Conservation (phyloP, 2,797 vertebrate species). For the Crenichthys baileyi region DNA sequence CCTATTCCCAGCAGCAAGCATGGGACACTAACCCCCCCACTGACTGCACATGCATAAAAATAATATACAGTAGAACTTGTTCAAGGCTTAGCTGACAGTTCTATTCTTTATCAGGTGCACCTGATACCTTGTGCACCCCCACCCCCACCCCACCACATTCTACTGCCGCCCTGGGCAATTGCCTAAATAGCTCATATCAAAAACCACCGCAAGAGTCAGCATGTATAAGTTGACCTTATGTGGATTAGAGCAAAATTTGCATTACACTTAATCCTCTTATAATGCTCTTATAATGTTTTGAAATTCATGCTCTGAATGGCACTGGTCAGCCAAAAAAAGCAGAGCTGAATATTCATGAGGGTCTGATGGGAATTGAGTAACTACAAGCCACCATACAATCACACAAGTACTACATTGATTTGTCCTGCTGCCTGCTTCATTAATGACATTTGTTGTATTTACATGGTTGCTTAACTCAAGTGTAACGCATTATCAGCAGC, state of each 20-base stretch:
- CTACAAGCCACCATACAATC: constrained; percentile 19
- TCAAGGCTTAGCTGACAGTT: neutral
- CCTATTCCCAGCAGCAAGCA: no score
- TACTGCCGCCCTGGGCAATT: neutral
- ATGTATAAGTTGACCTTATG: neutral
- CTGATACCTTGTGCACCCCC: neutral
- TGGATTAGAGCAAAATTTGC: no score
- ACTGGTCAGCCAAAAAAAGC: neutral
- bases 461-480: constrained; percentile 58
- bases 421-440: constrained; percentile 44
- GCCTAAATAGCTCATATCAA: neutral
- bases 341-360: neutral
- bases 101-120: neutral
- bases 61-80: neutral
- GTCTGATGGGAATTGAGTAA: constrained; percentile 12
- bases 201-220: neutral
- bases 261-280: no score
- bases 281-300: neutral
- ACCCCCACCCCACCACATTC: neutral
- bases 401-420: constrained; percentile 43
- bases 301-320: neutral
- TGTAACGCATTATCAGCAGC: constrained; percentile 44
- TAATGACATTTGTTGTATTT: constrained; percentile 61
- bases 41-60: neutral
- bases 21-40: no score